A percentile compares a stretch with the other conserved stretches of the same genome.
Conservation (phyloP, 2,888 invertebrate genomes). For the Portevinia maculata region DNA sequence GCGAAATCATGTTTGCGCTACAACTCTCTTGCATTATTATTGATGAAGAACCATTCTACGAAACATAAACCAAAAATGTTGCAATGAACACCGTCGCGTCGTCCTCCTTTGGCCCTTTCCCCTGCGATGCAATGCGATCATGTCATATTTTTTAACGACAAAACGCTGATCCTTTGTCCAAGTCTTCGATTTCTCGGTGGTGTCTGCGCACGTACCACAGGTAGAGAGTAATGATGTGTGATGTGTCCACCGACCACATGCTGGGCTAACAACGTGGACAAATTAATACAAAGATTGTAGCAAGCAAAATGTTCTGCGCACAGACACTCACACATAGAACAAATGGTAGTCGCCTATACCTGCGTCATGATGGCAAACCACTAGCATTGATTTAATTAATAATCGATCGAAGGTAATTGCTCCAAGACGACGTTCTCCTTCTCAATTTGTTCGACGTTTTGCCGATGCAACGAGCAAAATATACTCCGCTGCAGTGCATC, state of each 20-base stretch:
- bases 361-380: constrained; percentile 51
- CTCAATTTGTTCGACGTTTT: constrained; percentile 71
- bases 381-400: constrained; percentile 74
- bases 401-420: constrained; percentile 74
- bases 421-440: constrained; percentile 61
- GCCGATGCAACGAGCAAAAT: constrained; percentile 31
- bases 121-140: constrained; percentile 69
- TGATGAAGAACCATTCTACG: constrained; percentile 74
- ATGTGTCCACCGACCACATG: constrained; percentile 73
- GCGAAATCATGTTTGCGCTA: constrained; percentile 68
- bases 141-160: constrained; percentile 74
- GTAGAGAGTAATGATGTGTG: constrained; percentile 72
- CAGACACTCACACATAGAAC: constrained; percentile 1
- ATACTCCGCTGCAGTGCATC: neutral
- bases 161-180: constrained; percentile 73
- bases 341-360: constrained; percentile 11
- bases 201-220: constrained; percentile 30
- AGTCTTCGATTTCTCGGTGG: constrained; percentile 33
- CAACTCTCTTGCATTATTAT: constrained; percentile 70
- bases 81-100: constrained; percentile 34
- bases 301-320: constrained; percentile 33
- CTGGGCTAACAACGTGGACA: constrained; percentile 74
- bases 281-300: constrained; percentile 69
- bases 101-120: neutral
- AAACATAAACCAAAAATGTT: constrained; percentile 74